Evolutionary conservation across 2,888 invertebrate genomes (phyloP).

Genomic region (Ormyrus pomaceus): DNA sequence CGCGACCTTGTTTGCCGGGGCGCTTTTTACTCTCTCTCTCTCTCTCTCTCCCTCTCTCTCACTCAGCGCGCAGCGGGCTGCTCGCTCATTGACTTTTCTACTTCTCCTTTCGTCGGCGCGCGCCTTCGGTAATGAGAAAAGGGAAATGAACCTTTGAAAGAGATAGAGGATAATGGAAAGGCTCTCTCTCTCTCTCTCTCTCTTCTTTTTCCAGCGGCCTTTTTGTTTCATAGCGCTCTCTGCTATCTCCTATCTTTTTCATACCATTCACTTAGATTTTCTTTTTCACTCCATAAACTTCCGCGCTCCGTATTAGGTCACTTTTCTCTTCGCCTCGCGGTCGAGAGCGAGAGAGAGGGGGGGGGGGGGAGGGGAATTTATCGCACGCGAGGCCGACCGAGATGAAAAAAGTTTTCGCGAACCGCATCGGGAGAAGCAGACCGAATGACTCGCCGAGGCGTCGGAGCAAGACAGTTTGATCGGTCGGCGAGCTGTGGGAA

Average conservation of each 20-base stretch:
- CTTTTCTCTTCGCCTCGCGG: background rate
- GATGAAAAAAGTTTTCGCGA: constrained; percentile 52
- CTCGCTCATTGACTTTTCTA: constrained; percentile 39
- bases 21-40: background rate
- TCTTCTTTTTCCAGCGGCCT: background rate
- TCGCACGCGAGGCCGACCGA: constrained; percentile 21
- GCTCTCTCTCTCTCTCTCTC: constrained; percentile 24
- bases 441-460: constrained; percentile 27
- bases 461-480: background rate
- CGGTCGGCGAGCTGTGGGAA: constrained; percentile 8
- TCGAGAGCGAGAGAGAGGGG: background rate
- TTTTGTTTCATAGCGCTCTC: too few species aligned
- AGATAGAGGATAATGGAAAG: constrained; percentile 43
- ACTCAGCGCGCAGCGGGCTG: background rate
- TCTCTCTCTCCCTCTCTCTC: background rate
- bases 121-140: constrained; percentile 33
- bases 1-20: constrained; percentile 25
- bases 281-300: constrained; percentile 51
- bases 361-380: constrained; percentile 34
- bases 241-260: background rate
- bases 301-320: constrained; percentile 45
- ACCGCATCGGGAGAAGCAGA: constrained; percentile 19
- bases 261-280: constrained; percentile 43
- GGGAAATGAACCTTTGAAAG: constrained; percentile 46
- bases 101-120: background rate